Base-by-base conservation (phyloP, 2,113 vertebrate genomes). In the Corythoichthys intestinalis region DNA sequence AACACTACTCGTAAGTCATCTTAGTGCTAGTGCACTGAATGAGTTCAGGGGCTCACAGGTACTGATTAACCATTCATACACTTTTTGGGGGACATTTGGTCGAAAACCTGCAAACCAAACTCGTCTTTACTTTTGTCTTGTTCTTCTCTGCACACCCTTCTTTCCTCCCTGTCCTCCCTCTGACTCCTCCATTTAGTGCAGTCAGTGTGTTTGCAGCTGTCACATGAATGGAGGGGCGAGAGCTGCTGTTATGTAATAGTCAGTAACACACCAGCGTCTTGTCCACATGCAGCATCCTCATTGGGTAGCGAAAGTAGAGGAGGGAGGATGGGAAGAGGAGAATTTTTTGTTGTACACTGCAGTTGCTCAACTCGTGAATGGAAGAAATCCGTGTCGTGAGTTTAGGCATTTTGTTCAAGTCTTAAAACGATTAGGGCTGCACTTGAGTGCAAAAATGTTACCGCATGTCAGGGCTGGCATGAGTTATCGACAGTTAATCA, bases 221-320 rank as follows among this genome's bases (percentile, higher is more conserved):
- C 87, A 83, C 79, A 81, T 85, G 80, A 77, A 76, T 69, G 79
- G 77, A 81, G 72, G 56, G 48, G 72, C 54, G 58, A 74, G 62
- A 69, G 69, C 60, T 62, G 41, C 1, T 76, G 74, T 91, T 89
- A 90, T 35, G 49, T 88, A 89, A 88, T 58, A 79, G 64, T 37
- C 66, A 74, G 79, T 72, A 83, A 81, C 69, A 64, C 69, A 85
- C 67, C 82, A 80, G 59, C 52, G 60, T 82, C 78, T 76, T 72
- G 50, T 76, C 69, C 74, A 85, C 76, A 76, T 71, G 85, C 83
- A 82, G 80, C 74, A 76, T 71, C 74, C 61, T 15, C 17, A 69
- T 48, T 66, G 75, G 68, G 50, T 37, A 48, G 38, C 9, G 20
- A 52, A 34, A 34, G 6, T 9, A 12, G 53, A 39, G 44, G 65